Percentiles rank a stretch among this genome's conserved stretches.
Evolutionary conservation across 1,140 invertebrate genomes (phyloP).

Genomic region (Trissolcus basalis): DNA sequence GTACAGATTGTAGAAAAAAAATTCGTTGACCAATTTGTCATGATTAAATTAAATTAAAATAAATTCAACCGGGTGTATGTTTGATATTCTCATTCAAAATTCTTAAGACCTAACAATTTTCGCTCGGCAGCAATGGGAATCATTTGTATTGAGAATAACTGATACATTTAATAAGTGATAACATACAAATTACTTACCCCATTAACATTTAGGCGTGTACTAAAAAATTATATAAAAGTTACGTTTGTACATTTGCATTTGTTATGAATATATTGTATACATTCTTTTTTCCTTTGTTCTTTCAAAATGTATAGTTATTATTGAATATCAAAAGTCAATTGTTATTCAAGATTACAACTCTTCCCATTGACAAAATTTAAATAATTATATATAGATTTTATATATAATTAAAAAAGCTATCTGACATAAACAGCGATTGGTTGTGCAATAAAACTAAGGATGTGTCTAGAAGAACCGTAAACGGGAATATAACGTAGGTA

Average conservation of each 20-base stretch:
- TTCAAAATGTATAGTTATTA: conserved; percentile 22
- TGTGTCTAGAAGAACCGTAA: no score
- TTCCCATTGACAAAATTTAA: conserved; percentile 48
- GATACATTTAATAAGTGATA: conserved; percentile 17
- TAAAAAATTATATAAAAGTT: conserved; percentile 39
- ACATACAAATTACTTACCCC: conserved; percentile 16
- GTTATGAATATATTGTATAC: conserved; percentile 29
- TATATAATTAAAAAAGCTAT: conserved; percentile 38
- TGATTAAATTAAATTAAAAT: conserved; percentile 31
- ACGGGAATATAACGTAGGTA: no score
- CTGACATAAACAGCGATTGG: conserved; percentile 57
- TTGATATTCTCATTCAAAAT: conserved; percentile 43
- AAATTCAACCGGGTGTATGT: conserved; percentile 23
- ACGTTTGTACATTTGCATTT: conserved; percentile 24
- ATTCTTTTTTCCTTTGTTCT: conserved; percentile 1
- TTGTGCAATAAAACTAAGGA: conserved; percentile 72
- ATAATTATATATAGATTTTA: conserved; percentile 6
- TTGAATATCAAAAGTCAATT: conserved; percentile 18
- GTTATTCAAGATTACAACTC: conserved; percentile 30
- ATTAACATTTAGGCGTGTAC: conserved; percentile 11
- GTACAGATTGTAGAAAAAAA: conserved; percentile 14
- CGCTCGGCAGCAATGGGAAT: conserved; percentile 38
- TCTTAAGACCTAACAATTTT: conserved; percentile 21
- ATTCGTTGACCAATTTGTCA: conserved; percentile 27
- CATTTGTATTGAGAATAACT: conserved; percentile 39